Conservation (phyloP, 2,113 vertebrate genomes). For the Vimba vimba region DNA sequence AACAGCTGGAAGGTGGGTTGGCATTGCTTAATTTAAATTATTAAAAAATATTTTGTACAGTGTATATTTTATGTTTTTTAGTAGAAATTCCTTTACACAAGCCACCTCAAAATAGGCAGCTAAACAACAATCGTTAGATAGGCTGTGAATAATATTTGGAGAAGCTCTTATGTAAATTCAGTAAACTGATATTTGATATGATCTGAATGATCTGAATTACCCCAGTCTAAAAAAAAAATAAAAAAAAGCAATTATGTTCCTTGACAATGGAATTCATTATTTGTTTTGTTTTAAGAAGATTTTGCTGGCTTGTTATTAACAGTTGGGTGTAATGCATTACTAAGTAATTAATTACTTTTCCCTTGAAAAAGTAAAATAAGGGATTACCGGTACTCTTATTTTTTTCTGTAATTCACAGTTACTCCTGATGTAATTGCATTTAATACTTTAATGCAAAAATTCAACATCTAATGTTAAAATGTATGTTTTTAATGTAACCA, state of each 20-base stretch:
- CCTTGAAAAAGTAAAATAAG: too few species aligned
- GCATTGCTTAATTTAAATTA: not conserved
- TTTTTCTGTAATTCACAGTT: too few species aligned
- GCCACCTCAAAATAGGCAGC: not conserved
- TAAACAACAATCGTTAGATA: not conserved
- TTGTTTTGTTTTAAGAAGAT: not conserved
- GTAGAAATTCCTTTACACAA: not conserved
- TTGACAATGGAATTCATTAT: not conserved
- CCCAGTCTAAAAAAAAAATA: too few species aligned
- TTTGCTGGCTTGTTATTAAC: not conserved
- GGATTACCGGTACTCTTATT: too few species aligned
- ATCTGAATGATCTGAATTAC: too few species aligned
- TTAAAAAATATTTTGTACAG: not conserved
- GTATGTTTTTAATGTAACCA: too few species aligned
- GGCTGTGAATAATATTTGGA: not conserved
- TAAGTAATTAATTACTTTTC: too few species aligned
- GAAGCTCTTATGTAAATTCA: not conserved
- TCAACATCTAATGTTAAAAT: too few species aligned
- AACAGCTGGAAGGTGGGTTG: constrained; percentile 77
- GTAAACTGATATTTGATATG: too few species aligned
- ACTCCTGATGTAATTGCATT: too few species aligned
- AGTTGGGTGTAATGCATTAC: not conserved
- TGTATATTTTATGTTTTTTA: too few species aligned
- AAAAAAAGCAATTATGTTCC: not conserved
- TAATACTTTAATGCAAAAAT: too few species aligned